Base-by-base conservation (phyloP, 2,888 invertebrate genomes). In the Meliscaeva auricollis region DNA sequence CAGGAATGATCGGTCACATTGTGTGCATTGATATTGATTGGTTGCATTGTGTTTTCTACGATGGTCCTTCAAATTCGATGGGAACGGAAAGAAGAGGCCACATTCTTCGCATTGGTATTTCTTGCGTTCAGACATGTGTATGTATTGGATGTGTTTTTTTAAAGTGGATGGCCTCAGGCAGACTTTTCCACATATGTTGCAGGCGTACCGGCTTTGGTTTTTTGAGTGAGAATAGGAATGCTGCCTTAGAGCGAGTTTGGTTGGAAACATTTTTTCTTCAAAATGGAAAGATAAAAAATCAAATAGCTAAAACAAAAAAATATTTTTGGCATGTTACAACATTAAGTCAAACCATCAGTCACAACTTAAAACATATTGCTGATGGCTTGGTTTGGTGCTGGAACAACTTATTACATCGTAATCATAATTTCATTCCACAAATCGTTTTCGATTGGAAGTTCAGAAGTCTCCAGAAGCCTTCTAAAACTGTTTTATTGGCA, bases 101-200 rank as follows among this genome's bases (percentile, higher is more conserved):
- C 84, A 85, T 1, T 85, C 80, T 48, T 85, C 84, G 26, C 84
- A 85, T 68, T 85, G 84, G 41, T 85, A 68, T 26, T 80, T 85
- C 17, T 50, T 70, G 6, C 79, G 79, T 11, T 84, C 79, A 1
- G 70, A 66, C 13, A 68, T 8, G 22, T 85, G 84, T 0, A 68
- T 85, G n/a, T 38, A 44, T 32, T 80, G 58, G 1, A 80, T 73
- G 17, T 85, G 84, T 8, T 60, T 80, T 13, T 22, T 70, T 15
- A 85, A 32, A 0, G 76, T 56, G 3, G 48, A 76, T n/a, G 44
- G 66, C 4, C 58, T 72, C 20, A 44, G 17, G 17, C 75, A 85
- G 3, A 76, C 20, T 68, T 85, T 85, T 46, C 48, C 54, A 66
- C 84, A 85, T 1, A 76, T 26, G 20, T 80, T 58, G 8, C 84